Base-by-base conservation (phyloP, 1,140 invertebrate species). In the Ceratosolen fusciceps region DNA sequence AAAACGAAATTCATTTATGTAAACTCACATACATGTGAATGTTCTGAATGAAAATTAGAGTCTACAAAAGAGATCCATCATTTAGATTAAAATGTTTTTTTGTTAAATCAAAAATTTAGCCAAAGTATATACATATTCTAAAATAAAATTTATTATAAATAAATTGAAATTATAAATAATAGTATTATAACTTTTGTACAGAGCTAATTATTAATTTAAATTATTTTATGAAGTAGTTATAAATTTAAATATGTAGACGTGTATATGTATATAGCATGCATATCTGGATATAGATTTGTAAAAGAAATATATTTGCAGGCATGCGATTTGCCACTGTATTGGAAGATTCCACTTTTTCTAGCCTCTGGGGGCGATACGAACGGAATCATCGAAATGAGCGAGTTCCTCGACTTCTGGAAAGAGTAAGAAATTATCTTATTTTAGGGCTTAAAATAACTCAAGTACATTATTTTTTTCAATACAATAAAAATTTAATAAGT, bases 271-370 rank as follows among this genome's bases (percentile, higher is more conserved):
- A 37, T 68, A 4, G 14, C 31, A 58, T 1, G 0, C 9, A 31
- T 43, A 56, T 56, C 8, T 24, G 16, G 5, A 10, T 56, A 16
- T n/a, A n/a, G n/a, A n/a, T 29, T 39, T 26, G 0, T 80, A 77
- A 75, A 49, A 78, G 62, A 29, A 49, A 68, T 76, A 39, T 74
- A 16, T 78, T 56, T 73, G 78, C 88, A 92, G 90, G 93, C 95
- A 67, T 96, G 95, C 88, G 94, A 95, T 83, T 92, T 95, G 83
- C 96, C 97, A 26, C 91, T 98, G 49, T 99, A 98, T 89, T 99
- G 97, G 97, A 98, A 98, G 88, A 94, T 96, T 85, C 95, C 97
- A 74, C 91, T 99, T 77, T 98, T 98, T 91, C 92, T 95, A 76
- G 96, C 96, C 21, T 95, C 95, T 74, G 95, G 93, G 52, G 94